A percentile compares a stretch with the other conserved stretches of the same genome.
Conservation (phyloP, 2,797 vertebrate genomes). For the Prunella strophiata region DNA sequence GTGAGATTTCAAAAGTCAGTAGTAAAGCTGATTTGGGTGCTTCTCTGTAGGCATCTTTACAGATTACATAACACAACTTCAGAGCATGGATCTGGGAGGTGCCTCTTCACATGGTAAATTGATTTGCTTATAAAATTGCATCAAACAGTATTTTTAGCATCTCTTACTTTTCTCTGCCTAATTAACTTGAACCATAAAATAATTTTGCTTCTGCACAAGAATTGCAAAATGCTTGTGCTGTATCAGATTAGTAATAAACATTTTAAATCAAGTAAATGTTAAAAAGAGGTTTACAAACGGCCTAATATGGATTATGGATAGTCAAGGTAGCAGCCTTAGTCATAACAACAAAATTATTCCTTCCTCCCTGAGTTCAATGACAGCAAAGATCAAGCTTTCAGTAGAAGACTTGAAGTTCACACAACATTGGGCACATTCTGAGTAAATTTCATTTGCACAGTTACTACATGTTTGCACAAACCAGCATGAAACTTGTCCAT, state of each 20-base stretch:
- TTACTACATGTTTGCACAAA: slow-evolving; percentile 45
- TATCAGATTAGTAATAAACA: slow-evolving; percentile 24
- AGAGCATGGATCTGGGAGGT: not conserved
- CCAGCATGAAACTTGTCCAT: slow-evolving; percentile 53
- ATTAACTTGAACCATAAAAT: slow-evolving; percentile 27
- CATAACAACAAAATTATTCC: not conserved
- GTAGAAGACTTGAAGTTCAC: slow-evolving; percentile 7
- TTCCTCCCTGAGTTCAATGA: slow-evolving; percentile 13
- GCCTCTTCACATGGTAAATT: not conserved
- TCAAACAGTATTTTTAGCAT: not conserved
- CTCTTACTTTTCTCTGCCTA: slow-evolving; percentile 21
- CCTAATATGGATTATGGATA: not conserved
- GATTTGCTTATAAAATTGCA: slow-evolving; percentile 47
- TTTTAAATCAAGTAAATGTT: not conserved
- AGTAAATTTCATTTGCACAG: slow-evolving; percentile 54
- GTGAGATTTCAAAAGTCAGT: not conserved
- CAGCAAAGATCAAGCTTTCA: slow-evolving; percentile 48
- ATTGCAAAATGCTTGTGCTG: slow-evolving; percentile 29
- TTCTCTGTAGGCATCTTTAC: not conserved
- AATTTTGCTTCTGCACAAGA: slow-evolving; percentile 14
- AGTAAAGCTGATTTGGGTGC: not conserved
- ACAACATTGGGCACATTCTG: slow-evolving; percentile 27
- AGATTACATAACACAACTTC: not conserved
- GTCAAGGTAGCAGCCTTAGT: slow-evolving; percentile 1
- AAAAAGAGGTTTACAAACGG: not conserved